Percentiles rank a stretch among this genome's conserved stretches.
Evolutionary conservation across 2,888 invertebrate species (phyloP).

Genomic region (Hyles lineata): DNA sequence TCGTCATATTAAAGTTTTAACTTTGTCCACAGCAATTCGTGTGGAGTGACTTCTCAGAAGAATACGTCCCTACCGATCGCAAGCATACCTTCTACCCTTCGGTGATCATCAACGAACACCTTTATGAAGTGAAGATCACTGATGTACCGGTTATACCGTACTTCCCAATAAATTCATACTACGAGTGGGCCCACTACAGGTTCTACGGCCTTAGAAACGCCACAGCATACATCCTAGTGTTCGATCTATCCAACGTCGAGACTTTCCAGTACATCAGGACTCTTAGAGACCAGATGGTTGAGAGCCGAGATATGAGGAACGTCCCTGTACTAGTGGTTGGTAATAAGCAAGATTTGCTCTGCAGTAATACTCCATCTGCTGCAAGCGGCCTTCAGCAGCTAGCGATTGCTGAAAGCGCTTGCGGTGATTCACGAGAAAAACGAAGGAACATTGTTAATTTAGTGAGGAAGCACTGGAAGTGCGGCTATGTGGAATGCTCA

Average conservation of each 20-base stretch:
- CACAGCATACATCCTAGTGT: constrained; percentile 96
- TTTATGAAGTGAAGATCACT: constrained; percentile 94
- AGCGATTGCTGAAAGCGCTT: constrained; percentile 79
- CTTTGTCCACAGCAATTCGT: constrained; percentile 90
- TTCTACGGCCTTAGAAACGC: constrained; percentile 93
- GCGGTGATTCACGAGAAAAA: constrained; percentile 78
- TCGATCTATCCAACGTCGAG: constrained; percentile 96
- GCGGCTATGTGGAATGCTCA: constrained; percentile 97
- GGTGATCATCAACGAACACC: constrained; percentile 92
- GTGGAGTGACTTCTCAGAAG: constrained; percentile 92
- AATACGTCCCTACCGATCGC: constrained; percentile 90
- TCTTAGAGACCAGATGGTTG: constrained; percentile 96
- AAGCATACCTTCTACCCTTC: constrained; percentile 93
- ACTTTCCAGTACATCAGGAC: constrained; percentile 96
- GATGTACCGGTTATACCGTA: constrained; percentile 94
- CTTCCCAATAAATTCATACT: constrained; percentile 95
- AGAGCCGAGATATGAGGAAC: constrained; percentile 94
- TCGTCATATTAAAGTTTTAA: constrained; percentile 13
- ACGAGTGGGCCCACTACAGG: constrained; percentile 95
- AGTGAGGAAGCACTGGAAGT: constrained; percentile 98
- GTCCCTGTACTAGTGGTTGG: constrained; percentile 96
- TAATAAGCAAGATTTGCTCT: constrained; percentile 94
- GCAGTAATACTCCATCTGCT: constrained; percentile 79
- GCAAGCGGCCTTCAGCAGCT: constrained; percentile 72
- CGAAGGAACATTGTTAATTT: constrained; percentile 93